Base-by-base conservation (phyloP, 2,113 vertebrate species). In the Otus sunia region DNA sequence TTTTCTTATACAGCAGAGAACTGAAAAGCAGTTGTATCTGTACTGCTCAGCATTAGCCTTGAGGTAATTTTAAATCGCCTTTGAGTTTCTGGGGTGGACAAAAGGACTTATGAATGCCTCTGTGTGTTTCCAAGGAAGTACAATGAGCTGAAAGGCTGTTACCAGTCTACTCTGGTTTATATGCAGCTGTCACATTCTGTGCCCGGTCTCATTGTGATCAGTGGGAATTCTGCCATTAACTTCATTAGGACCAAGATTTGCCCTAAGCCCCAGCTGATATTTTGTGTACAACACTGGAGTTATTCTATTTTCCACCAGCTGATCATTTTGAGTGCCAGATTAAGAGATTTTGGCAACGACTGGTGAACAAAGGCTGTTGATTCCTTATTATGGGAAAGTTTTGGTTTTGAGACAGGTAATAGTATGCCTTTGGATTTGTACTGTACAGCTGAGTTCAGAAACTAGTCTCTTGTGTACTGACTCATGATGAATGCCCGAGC, bases 81-180 rank as follows among this genome's bases (percentile, higher is more conserved):
- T 62, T 64, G 64, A 68, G 52, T 55, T 81, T 27, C 80, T 84
- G 90, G 56, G 66, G 39, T 53, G 69, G 81, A 92, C 79, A 94
- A 84, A 93, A 88, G 88, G 83, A 37, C 43, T 55, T 30, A 18
- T 94, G 96, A 96, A 91, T 92, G 80, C 23, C 94, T 77, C 88
- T 56, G 74, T 77, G 26, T 95, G 89, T 97, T 77, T 91, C 74
- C 77, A 79, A 66, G 76, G 85, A 72, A 4, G 15, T 66, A 88
- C 80, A 94, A 47, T 87, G 64, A 89, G 49, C 86, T 96, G 82
- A 84, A 88, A 63, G 78, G 76, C 86, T 76, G 80, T 85, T 87
- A 29, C 32, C 68, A 87, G 91, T 29, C 73, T 89, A 83, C 88
- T 74, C 56, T 92, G 73, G 49, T 67, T 95, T n/a, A n/a, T 64